Conservation (phyloP, 2,113 vertebrate species). For the Scomber japonicus region DNA sequence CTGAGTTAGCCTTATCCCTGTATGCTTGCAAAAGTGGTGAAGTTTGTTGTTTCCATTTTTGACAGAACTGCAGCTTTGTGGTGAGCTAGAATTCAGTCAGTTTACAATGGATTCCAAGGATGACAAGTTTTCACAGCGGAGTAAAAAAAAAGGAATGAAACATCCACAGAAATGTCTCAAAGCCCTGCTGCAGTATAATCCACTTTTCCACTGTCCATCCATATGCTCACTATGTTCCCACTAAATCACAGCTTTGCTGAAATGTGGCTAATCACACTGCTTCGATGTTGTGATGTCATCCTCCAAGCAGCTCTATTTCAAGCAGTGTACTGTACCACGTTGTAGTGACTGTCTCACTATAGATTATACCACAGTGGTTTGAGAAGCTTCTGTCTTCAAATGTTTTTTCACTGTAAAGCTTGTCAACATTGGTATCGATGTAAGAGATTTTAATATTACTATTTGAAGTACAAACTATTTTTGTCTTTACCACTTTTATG, state of each 20-base stretch:
- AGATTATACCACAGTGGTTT: slow-evolving; percentile 39
- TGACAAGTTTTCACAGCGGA: slow-evolving; percentile 6
- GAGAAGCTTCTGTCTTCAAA: slow-evolving; percentile 19
- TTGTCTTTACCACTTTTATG: not conserved
- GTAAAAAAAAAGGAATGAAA: not conserved
- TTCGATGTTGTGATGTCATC: slow-evolving; percentile 15
- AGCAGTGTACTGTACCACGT: not conserved
- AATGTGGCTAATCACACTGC: slow-evolving; percentile 20
- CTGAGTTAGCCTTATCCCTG: not conserved
- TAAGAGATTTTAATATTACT: slow-evolving; percentile 5
- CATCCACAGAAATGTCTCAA: slow-evolving; percentile 10
- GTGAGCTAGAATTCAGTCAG: slow-evolving; percentile 12
- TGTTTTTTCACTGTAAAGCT: slow-evolving; percentile 10
- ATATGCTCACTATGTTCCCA: slow-evolving; percentile 11
- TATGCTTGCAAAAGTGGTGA: not conserved
- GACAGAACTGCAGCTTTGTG: not conserved
- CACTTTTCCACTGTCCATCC: slow-evolving; percentile 18
- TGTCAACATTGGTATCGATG: slow-evolving; percentile 16
- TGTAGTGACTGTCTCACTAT: not conserved
- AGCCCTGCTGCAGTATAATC: slow-evolving; percentile 26
- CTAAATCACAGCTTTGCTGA: not conserved
- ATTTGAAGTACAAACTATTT: not conserved
- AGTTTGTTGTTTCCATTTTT: not conserved
- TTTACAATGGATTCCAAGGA: slow-evolving; percentile 11
- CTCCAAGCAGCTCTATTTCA: slow-evolving; percentile 13